A percentile compares a stretch with the other conserved stretches of the same genome.
Conservation (phyloP, 2,113 vertebrate genomes). For the Cyphomyrus discorhynchus region DNA sequence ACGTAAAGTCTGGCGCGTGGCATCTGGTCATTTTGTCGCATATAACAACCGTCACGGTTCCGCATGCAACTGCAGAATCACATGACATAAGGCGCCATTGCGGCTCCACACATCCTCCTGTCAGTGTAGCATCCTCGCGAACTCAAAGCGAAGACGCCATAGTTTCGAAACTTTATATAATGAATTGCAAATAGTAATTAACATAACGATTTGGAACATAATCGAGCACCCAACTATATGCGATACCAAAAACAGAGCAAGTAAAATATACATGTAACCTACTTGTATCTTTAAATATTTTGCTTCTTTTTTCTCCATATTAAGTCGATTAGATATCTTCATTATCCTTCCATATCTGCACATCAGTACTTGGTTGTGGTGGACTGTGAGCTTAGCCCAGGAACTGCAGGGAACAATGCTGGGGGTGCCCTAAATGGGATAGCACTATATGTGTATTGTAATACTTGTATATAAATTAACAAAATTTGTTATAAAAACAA, state of each 20-base stretch:
- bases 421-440: neutral
- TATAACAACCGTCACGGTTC: conserved; percentile 42
- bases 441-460: neutral
- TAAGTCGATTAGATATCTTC: neutral
- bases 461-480: neutral
- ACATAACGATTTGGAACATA: neutral
- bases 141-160: neutral
- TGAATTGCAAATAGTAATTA: neutral
- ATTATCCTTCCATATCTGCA: neutral
- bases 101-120: neutral
- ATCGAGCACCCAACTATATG: neutral
- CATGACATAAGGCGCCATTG: neutral
- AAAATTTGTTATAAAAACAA: neutral
- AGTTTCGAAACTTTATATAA: neutral
- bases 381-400: neutral
- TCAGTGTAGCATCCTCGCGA: neutral
- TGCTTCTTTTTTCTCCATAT: neutral
- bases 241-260: neutral
- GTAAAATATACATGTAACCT: neutral
- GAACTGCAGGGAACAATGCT: neutral
- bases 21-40: conserved; percentile 39
- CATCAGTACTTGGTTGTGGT: neutral
- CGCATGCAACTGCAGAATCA: neutral
- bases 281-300: neutral
- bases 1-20: conserved; percentile 34